A percentile compares a stretch with the other conserved stretches of the same genome.
These are phyloP conservation scores for Anarsia innoxiella DNA, from an alignment of 2,888 invertebrate species.

Conservation along the genomic window DNA sequence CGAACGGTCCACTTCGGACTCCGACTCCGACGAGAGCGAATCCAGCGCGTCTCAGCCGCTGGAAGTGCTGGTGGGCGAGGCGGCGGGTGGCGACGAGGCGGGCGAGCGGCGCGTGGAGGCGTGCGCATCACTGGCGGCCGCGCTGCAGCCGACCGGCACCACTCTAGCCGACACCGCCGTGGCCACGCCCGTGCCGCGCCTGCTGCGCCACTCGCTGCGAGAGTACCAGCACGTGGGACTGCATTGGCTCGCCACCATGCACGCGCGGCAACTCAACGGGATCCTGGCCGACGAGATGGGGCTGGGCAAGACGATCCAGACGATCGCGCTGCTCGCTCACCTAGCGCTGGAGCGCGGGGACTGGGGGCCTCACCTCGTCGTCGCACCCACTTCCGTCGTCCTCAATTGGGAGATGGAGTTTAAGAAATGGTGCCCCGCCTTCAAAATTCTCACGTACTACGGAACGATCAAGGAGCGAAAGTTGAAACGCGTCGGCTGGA, in stretches of 20 bases:
- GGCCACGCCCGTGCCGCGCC: conserved; percentile 93
- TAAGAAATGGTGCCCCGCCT: conserved; percentile 99
- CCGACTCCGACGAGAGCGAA: conserved; percentile 29
- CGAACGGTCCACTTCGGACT: conserved; percentile 20
- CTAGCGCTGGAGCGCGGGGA: conserved; percentile 92
- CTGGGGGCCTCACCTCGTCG: conserved; percentile 99
- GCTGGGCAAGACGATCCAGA: conserved; percentile 97
- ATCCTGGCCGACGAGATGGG: conserved; percentile 99
- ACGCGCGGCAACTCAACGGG: conserved; percentile 94
- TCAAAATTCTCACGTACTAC: conserved; percentile 99
- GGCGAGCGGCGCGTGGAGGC: conserved; percentile 87
- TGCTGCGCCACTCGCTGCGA: conserved; percentile 91
- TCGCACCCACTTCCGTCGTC: conserved; percentile 99
- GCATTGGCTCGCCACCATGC: conserved; percentile 98
- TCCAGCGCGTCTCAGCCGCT: conserved; percentile 42
- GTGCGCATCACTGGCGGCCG: conserved; percentile 94
- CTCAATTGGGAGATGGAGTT: conserved; percentile 99
- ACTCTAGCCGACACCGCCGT: conserved; percentile 96
- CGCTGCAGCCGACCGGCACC: conserved; percentile 98
- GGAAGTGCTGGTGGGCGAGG: conserved; percentile 25
- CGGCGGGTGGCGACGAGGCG: conserved; percentile 38
- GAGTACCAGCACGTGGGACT: conserved; percentile 98
- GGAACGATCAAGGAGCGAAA: conserved; percentile 97
- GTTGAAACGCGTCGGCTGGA: conserved; percentile 95
- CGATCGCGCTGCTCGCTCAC: conserved; percentile 94